These are phyloP conservation scores for Aromia moschata DNA, from an alignment of 2,888 invertebrate genomes.

Conservation along the genomic window DNA sequence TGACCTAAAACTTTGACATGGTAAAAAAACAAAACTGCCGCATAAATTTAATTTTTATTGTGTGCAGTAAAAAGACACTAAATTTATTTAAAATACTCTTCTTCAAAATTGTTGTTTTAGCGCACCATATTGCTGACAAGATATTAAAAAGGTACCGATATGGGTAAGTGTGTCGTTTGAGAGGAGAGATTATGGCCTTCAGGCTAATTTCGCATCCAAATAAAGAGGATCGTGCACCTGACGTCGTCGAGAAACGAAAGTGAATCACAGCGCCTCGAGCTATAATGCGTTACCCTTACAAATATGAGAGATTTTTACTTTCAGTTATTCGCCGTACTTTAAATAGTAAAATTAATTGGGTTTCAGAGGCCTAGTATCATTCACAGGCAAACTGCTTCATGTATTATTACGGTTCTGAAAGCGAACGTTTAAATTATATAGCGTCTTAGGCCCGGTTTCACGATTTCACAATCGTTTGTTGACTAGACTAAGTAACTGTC, in stretches of 20 bases:
- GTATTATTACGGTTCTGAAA: no score
- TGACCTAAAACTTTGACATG: no score
- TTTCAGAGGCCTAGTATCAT: no score
- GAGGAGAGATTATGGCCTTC: conserved; percentile 39
- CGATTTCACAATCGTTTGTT: no score
- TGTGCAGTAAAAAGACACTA: no score
- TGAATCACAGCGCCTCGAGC: conserved; percentile 28
- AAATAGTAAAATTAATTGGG: conserved; percentile 6
- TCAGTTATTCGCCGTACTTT: conserved; percentile 19
- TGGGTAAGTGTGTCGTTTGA: conserved; percentile 44
- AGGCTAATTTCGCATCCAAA: conserved; percentile 40
- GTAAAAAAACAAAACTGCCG: no score
- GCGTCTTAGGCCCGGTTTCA: no score
- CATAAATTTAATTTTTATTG: no score
- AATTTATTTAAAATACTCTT: no score
- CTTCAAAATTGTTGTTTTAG: background rate
- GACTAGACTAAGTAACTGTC: no score
- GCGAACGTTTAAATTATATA: no score
- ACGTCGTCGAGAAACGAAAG: conserved; percentile 33
- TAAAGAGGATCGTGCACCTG: conserved; percentile 34
- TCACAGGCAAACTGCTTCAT: no score
- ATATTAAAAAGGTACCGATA: conserved; percentile 16
- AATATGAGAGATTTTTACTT: conserved; percentile 38
- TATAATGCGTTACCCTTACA: conserved; percentile 30
- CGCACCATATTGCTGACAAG: background rate